Percentiles rank a stretch among this genome's conserved stretches.
These are phyloP conservation scores for Ailuropoda melanoleuca DNA, from an alignment of 2,113 vertebrate species.

Conservation along the genomic window DNA sequence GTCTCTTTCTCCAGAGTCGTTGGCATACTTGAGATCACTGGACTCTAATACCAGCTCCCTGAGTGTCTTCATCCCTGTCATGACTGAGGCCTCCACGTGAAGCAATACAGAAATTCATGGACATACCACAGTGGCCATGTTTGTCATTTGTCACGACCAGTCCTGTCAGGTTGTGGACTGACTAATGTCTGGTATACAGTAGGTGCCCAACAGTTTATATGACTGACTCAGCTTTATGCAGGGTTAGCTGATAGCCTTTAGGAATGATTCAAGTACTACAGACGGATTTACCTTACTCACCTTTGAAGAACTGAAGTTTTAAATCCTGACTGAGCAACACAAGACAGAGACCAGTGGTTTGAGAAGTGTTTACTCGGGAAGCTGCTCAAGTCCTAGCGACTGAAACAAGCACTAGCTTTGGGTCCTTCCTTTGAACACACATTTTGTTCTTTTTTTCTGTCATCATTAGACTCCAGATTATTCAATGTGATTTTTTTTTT, in stretches of 20 bases:
- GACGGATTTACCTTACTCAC: not conserved
- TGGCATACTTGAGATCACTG: rapidly evolving
- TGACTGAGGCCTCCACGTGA: rapidly evolving
- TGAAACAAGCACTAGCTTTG: rapidly evolving
- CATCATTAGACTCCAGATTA: not conserved
- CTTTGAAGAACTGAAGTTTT: not conserved
- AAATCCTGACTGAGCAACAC: not conserved
- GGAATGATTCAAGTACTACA: not conserved
- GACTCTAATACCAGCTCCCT: rapidly evolving
- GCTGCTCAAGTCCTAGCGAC: not conserved
- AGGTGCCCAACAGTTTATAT: not conserved
- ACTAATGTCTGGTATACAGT: too few species aligned
- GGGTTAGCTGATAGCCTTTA: not conserved
- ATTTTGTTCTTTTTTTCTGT: not conserved
- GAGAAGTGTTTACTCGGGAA: not conserved
- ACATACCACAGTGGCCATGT: rapidly evolving
- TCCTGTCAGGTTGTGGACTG: rapidly evolving
- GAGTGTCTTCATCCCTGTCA: rapidly evolving
- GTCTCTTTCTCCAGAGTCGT: not conserved
- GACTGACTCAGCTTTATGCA: not conserved
- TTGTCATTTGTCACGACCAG: not conserved
- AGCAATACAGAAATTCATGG: rapidly evolving
- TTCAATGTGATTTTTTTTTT: not conserved
- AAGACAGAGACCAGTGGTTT: not conserved
- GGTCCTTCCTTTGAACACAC: not conserved